These are phyloP conservation scores for Geodia barretti DNA, from an alignment of 37 sponge, comb jelly and placozoan genomes.

Conservation along the genomic window DNA sequence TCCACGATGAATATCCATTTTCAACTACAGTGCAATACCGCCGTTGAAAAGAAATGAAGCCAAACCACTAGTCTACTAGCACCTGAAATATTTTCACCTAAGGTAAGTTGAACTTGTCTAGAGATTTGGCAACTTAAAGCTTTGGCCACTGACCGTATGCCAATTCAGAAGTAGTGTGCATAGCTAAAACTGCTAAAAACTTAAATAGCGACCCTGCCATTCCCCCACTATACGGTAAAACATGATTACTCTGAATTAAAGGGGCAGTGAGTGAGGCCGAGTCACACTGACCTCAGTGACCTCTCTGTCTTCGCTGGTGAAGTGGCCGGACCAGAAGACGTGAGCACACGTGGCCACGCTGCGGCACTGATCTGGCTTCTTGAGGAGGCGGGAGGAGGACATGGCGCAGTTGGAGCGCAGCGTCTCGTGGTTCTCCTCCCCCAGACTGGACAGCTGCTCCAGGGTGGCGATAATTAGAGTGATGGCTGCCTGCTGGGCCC, in stretches of 20 bases:
- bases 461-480: slow-evolving; percentile 90
- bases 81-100: too few relatives aligned
- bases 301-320: slow-evolving; percentile 18
- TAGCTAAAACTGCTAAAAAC: too few relatives aligned
- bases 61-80: too few relatives aligned
- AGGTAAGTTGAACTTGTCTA: too few relatives aligned
- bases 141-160: too few relatives aligned
- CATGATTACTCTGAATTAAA: too few relatives aligned
- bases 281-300: slow-evolving; percentile 1
- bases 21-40: too few relatives aligned
- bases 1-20: background rate
- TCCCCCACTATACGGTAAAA: background rate
- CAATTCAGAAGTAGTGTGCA: too few relatives aligned
- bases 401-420: slow-evolving; percentile 91
- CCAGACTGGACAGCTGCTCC: slow-evolving; percentile 86
- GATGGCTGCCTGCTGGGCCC: slow-evolving; percentile 90
- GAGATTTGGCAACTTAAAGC: too few relatives aligned
- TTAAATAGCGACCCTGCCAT: too few relatives aligned
- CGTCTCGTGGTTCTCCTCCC: slow-evolving; percentile 99
- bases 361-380: slow-evolving; percentile 98
- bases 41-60: too few relatives aligned
- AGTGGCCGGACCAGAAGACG: slow-evolving; percentile 93
- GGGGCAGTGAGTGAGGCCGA: too few relatives aligned
- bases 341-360: slow-evolving; percentile 91
- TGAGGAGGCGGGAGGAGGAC: slow-evolving; percentile 88